Conservation (phyloP, 2,888 invertebrate genomes). For the Cryptus viduatorius region DNA sequence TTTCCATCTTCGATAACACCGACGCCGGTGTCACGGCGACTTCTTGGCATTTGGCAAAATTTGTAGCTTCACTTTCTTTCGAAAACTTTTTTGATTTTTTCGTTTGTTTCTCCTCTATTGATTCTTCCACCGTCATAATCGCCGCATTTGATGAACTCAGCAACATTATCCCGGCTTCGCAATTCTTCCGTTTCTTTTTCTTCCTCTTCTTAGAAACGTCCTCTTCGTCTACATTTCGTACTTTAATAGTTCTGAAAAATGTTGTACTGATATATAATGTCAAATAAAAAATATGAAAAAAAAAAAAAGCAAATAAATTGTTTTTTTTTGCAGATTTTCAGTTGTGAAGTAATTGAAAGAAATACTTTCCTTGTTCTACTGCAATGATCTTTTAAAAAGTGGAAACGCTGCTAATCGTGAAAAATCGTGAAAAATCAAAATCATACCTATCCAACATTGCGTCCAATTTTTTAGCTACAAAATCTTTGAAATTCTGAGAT, state of each 20-base stretch:
- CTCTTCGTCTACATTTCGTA: constrained; percentile 38
- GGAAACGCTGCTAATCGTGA: too few species aligned
- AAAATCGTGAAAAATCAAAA: not conserved
- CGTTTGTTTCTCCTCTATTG: not conserved
- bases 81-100: constrained; percentile 53
- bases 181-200: constrained; percentile 15
- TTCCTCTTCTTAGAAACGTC: constrained; percentile 23
- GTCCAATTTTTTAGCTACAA: constrained; percentile 78
- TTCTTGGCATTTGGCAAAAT: constrained; percentile 72
- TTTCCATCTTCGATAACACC: constrained; percentile 76
- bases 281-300: too few species aligned
- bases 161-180: constrained; percentile 74
- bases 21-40: constrained; percentile 75
- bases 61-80: constrained; percentile 54
- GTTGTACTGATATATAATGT: not conserved
- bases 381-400: too few species aligned
- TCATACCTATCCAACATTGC: constrained; percentile 76
- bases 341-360: too few species aligned
- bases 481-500: constrained; percentile 74
- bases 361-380: too few species aligned
- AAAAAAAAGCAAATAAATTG: too few species aligned
- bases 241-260: constrained; percentile 77
- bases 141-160: constrained; percentile 71
- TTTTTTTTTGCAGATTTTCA: too few species aligned
- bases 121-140: constrained; percentile 62